These are phyloP conservation scores for Eilema griseolum DNA, from an alignment of 2,888 invertebrate genomes.

Conservation along the genomic window DNA sequence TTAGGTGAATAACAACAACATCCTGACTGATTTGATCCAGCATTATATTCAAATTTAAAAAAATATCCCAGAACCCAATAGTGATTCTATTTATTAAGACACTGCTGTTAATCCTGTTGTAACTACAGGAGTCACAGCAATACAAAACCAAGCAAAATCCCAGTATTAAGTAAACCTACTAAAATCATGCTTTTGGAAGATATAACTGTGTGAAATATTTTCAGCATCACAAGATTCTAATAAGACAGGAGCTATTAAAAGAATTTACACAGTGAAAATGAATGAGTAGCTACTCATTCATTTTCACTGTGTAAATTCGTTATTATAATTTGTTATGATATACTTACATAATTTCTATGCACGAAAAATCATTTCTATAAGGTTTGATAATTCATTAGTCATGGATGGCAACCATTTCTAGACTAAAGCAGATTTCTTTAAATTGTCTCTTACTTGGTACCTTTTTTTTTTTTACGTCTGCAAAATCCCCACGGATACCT, in stretches of 20 bases:
- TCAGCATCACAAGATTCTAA: background rate
- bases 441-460: background rate
- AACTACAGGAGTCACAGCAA: background rate
- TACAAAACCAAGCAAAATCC: background rate
- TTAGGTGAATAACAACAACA: too few relatives aligned
- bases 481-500: too few relatives aligned
- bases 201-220: background rate
- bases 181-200: constrained; percentile 1
- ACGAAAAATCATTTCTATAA: constrained; percentile 4
- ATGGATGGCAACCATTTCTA: constrained; percentile 3
- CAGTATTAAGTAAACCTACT: background rate
- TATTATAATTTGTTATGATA: background rate
- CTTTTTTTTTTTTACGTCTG: too few relatives aligned
- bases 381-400: background rate
- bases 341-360: constrained; percentile 9
- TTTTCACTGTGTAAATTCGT: too few relatives aligned
- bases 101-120: background rate
- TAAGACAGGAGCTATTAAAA: constrained; percentile 5
- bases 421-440: background rate
- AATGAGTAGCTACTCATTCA: background rate
- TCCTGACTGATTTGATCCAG: too few relatives aligned
- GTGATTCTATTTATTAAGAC: too few relatives aligned
- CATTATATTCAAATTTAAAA: too few relatives aligned
- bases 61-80: too few relatives aligned
- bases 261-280: constrained; percentile 6